Evolutionary conservation across 2,797 vertebrate species (phyloP), one percentile per base, ranked within the genome.

Genomic region (Gymnoscopelus microlampas): DNA sequence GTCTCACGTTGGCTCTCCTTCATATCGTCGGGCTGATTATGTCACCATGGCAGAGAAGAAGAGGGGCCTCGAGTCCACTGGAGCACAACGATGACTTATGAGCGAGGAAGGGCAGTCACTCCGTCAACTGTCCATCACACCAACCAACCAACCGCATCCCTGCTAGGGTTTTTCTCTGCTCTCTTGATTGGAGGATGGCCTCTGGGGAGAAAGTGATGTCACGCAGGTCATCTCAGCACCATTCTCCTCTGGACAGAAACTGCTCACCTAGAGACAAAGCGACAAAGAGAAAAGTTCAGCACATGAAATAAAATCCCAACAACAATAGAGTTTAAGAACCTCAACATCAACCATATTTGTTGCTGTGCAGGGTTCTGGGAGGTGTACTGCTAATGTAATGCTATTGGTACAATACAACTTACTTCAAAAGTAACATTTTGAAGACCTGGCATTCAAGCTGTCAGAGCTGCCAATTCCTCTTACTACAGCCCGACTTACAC

Each of bases 41-140:
- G 94, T 95, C 92, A 95, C 94, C 94, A 95, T 95, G 89, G 93
- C 94, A 94, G 86, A 92, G 79, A 81, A 87, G 85, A 88, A 53
- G 75, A 44, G 77, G 80, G 91, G 86, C 80, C 82, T 85, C 65
- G 79, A 35, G 78, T 82, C 76, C 79, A 70, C 85, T 60, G 85
- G 81, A 71, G 68, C 85, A 90, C 88, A 71, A 44, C 39, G 9
- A 44, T 10, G 39, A 44, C 3, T 44, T 9, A 2, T 3, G n/a
- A 11, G 54, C 10, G 24, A 9, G 44, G 44, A 14, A 3, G 49
- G 54, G 60, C 60, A 29, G 85, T 59, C 80, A 87, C 82, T 86
- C 85, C 82, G 90, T 91, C 91, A 88, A 85, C 81, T 87, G 88
- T 81, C 87, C 81, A 78, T 91, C 84, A 89, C 63, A 69, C 23